Evolutionary conservation across 2,113 vertebrate species (phyloP).

Genomic region (Anhinga anhinga): DNA sequence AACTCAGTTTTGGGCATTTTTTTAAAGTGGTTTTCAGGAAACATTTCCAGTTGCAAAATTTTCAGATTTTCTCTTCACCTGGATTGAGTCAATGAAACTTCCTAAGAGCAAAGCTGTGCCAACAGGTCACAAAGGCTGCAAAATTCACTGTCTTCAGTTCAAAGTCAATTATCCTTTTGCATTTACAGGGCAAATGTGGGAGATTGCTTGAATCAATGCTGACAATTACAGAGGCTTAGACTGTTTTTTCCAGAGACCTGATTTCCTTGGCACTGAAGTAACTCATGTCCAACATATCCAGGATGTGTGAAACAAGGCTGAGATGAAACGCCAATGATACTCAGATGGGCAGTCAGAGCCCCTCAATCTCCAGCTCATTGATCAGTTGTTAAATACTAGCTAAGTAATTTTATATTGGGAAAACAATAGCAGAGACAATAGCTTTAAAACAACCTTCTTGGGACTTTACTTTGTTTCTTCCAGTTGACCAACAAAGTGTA

Average conservation of each 20-base stretch:
- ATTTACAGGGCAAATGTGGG: accelerated
- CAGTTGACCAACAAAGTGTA: accelerated
- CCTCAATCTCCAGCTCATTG: background rate
- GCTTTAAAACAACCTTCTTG: background rate
- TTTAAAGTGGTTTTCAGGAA: background rate
- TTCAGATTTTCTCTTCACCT: background rate
- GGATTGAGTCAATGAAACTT: accelerated
- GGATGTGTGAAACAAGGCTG: accelerated
- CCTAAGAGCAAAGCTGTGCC: background rate
- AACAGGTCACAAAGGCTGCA: background rate
- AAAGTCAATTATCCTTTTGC: accelerated
- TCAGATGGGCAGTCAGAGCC: background rate
- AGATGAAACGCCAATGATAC: accelerated
- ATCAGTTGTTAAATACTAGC: background rate
- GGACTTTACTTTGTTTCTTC: background rate
- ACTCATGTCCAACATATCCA: accelerated
- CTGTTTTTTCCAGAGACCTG: accelerated
- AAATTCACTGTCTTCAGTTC: too few relatives aligned
- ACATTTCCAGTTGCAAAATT: background rate
- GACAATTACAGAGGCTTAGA: accelerated
- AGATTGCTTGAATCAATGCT: accelerated
- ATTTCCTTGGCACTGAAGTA: background rate
- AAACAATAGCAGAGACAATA: background rate
- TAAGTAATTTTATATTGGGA: too few relatives aligned
- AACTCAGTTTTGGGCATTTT: background rate